Evolutionary conservation across 2,113 vertebrate genomes (phyloP).

Genomic region (Nasalis larvatus): DNA sequence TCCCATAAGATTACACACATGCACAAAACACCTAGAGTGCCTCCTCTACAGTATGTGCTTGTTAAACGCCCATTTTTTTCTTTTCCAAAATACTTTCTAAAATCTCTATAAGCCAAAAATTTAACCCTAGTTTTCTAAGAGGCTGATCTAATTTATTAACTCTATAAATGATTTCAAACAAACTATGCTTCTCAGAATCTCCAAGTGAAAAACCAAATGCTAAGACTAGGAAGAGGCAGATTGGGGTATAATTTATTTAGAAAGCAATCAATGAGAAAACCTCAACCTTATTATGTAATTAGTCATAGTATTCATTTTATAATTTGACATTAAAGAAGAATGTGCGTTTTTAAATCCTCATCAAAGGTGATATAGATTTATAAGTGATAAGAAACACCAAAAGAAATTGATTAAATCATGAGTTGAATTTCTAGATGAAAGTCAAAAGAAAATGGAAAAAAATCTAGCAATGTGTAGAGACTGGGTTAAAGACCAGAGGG

Average conservation of each 20-base stretch:
- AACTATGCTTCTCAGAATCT: not conserved
- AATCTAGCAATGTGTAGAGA: not conserved
- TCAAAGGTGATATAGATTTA: not conserved
- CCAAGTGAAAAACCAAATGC: not conserved
- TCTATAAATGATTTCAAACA: not conserved
- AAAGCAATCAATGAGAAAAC: not conserved
- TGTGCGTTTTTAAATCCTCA: not conserved
- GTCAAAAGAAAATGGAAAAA: not conserved
- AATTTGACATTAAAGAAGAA: not conserved
- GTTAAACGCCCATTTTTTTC: not conserved
- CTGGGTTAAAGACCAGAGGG: not conserved
- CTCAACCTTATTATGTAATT: not conserved
- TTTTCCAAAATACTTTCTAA: not conserved
- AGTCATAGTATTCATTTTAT: not conserved
- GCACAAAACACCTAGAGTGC: too few relatives aligned
- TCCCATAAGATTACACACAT: not conserved
- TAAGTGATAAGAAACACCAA: not conserved
- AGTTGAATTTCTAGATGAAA: not conserved
- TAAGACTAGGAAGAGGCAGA: not conserved
- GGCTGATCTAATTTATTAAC: not conserved
- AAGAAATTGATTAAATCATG: not conserved
- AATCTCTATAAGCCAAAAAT: not conserved
- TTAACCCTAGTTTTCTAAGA: not conserved
- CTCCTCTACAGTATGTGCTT: accelerated
- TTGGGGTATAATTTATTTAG: not conserved